phyloP scores from a whole-genome alignment of 2,113 vertebrate genomes.

The Heliornis fulica region DNA sequence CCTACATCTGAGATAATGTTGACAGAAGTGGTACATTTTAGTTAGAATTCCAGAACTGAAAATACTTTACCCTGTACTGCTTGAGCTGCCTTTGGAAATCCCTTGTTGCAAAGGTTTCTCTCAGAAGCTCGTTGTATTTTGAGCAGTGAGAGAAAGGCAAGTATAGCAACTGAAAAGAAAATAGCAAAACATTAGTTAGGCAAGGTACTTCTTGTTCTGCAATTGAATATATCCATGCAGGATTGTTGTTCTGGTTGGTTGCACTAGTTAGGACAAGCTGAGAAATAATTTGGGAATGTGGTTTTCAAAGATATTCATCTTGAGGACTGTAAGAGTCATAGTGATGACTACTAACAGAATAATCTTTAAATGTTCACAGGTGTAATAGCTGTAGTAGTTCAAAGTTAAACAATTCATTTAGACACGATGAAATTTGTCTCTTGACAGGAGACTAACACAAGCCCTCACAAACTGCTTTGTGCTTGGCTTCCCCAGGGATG shows the following conservation, averaged over 20 bases:
- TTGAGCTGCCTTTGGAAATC: slow-evolving; percentile 40
- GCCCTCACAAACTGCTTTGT: not conserved
- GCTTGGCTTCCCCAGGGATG: not conserved
- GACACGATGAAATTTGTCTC: not conserved
- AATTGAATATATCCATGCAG: not conserved
- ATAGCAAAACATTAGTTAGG: not conserved
- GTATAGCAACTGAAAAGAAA: slow-evolving; percentile 61
- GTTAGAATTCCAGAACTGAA: not conserved
- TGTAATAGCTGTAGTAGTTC: slow-evolving; percentile 2
- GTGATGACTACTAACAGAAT: not conserved
- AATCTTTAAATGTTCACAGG: not conserved
- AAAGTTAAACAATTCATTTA: slow-evolving; percentile 12
- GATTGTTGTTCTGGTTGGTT: not conserved
- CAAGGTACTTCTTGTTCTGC: not conserved
- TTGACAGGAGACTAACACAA: not conserved
- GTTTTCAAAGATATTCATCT: not conserved
- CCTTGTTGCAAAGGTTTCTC: slow-evolving; percentile 36
- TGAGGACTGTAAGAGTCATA: not conserved
- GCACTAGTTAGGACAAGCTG: not conserved
- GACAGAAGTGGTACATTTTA: not conserved
- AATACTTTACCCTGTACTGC: slow-evolving; percentile 55
- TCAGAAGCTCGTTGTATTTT: slow-evolving; percentile 40
- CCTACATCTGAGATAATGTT: not conserved
- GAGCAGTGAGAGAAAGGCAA: slow-evolving; percentile 60
- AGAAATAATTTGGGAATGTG: not conserved